These are phyloP conservation scores for Bombycilla garrulus DNA, from an alignment of 2,113 vertebrate genomes.

Conservation along the genomic window DNA sequence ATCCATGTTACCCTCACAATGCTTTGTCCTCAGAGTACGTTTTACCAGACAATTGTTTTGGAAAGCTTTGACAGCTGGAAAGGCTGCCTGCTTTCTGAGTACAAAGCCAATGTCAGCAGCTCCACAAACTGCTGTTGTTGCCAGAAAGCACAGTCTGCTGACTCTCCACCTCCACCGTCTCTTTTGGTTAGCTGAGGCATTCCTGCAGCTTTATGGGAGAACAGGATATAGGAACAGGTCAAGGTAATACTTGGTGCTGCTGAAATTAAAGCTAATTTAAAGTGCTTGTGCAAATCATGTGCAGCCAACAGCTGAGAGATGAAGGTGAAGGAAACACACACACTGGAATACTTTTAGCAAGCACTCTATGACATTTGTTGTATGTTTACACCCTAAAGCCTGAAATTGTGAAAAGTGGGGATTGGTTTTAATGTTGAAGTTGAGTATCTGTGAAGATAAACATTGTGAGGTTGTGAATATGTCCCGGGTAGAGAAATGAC, in stretches of 20 bases:
- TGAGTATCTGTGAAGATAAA: background rate
- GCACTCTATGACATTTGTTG: background rate
- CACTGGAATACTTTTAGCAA: background rate
- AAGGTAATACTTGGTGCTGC: background rate
- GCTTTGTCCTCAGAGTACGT: background rate
- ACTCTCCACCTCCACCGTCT: background rate
- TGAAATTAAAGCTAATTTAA: background rate
- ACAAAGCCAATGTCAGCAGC: background rate
- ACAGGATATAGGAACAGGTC: background rate
- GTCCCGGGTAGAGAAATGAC: background rate
- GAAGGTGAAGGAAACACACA: background rate
- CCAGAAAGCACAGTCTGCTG: background rate
- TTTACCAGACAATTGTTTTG: background rate
- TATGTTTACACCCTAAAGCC: background rate
- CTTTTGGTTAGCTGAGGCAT: background rate
- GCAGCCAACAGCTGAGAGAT: background rate
- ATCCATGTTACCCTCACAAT: accelerated
- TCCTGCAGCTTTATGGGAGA: background rate
- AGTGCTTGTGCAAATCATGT: background rate
- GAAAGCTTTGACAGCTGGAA: background rate
- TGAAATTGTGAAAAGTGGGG: background rate
- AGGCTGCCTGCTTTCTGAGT: background rate
- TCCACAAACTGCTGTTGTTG: background rate
- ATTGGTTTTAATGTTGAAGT: background rate
- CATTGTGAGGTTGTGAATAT: background rate